Base-by-base conservation (phyloP, 1,140 invertebrate species). In the Bombus confusus region DNA sequence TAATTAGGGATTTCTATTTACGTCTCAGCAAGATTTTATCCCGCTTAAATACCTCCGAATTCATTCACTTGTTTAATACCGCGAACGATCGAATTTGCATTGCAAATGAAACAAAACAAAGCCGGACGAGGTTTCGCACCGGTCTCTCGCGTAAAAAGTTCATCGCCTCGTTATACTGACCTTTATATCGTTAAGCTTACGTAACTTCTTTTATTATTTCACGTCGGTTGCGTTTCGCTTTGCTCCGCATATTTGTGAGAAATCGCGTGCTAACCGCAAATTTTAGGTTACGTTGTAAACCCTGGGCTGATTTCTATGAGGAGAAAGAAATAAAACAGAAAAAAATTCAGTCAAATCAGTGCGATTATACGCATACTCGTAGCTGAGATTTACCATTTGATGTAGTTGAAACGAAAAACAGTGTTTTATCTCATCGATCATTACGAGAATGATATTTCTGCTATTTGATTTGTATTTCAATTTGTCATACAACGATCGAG, bases 141-240 rank as follows among this genome's bases (percentile, higher is more conserved):
- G 28, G 9, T 62, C 12, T 31, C 57, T 22, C 80, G 22, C 5
- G 31, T 6, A 68, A 77, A 77, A 77, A 76, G 43, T 34, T 43
- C n/a, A 22, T 12, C 15, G 31, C 47, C 43, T 59, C 62, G 81
- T 69, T 76, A 66, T 31, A 47, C 73, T 57, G 81, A 77, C 62
- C 43, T 83, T 83, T 69, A 77, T 69, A 34, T 69, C 43, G 57
- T 77, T 43, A 83, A 83, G 64, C 34, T 69, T 69, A 57, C 73
- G 73, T 77, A 77, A 83, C 73, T 57, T 37, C 28, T 77, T 83
- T 77, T 77, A 77, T 83, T 77, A 83, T 77, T 83, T 77, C 34
- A 59, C 62, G 69, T 22, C 22, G 28, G 71, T 83, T 77, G 62
- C 73, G 41, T 83, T 69, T 69, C 64, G 62, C 43, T 83, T 59